Evolutionary conservation across 2,888 invertebrate species (phyloP), one percentile per base, ranked within the genome.

Genomic region (Lasioglossum villosulum): DNA sequence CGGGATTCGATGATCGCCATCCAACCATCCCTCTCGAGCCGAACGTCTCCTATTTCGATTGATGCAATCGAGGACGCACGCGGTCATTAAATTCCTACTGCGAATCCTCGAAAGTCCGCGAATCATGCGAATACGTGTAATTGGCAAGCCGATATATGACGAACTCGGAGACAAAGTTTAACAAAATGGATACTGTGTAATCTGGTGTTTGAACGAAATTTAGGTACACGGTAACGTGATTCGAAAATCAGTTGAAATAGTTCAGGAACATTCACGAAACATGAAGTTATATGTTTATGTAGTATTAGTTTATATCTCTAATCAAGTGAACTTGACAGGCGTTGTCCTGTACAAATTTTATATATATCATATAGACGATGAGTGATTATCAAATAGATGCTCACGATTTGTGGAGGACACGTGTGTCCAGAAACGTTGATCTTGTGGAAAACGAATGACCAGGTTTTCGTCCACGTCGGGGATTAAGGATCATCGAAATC

Each of bases 1-100:
- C 79, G 66, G 34, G 42, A 71, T 52, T 37, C 74, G n/a, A 59
- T 72, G 63, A 37, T 14, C 72, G n/a, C 56, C 37, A 56, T 45
- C 77, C 63, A 82, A n/a, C 23, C 27, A 39, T 34, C 37, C 37
- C 48, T 45, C 23, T 70, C 39, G 70, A 37, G 70, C 2, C 23
- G 70, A 12, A 14, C 23, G 39, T 63, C 19, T 30, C 63, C 27
- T 34, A 63, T 63, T 30, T 63, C 63, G 30, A 63, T 30, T 63
- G 16, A 34, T 19, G 30, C 30, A 34, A 63, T 63, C 63, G 27
- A 59, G 27, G 16, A 27, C 30, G 63, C 16, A 3, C 30, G 19
- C 19, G 30, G 63, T 8, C 34, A 34, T 63, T 63, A 63, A 30
- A 63, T 16, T 30, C 30, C 63, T 63, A 63, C 27, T 4, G 59